Evolutionary conservation across 2,888 invertebrate species (phyloP), one percentile per base, ranked within the genome.

Genomic region (Temnothorax rugatulus): DNA sequence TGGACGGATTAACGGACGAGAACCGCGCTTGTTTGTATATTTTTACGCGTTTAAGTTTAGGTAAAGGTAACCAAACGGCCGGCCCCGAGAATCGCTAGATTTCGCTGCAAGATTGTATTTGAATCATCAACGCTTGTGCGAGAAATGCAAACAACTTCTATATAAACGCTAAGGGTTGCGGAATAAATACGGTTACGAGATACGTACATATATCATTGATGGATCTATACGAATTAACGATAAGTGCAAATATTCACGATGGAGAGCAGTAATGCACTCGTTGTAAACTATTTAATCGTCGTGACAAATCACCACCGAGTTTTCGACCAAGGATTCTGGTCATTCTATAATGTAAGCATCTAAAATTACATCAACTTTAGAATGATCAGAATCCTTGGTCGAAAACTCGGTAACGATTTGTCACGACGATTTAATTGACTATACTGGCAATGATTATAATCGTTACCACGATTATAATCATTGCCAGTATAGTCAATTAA

Each of bases 1-100:
- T 64, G 4, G 3, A 44, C 44, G 29, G 11, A 74, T 74, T n/a
- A n/a, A 54, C 7, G 61, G 38, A 25, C 2, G 29, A 11, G 15
- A 2, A 68, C 68, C 68, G 68, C 66, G 54, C n/a, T 77, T 18
- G n/a, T 77, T 68, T 71, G 13, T 61, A 81, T 61, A 57, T 54
- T 82, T 82, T 75, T 25, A 50, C 13, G 25, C 25, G 25, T 25
- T 25, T 25, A 25, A 25, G 52, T 75, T 75, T 63, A n/a, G 3
- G 18, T 44, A 34, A 54, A 0, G 7, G 8, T 44, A 64, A n/a
- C 44, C 41, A 64, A n/a, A 52, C 41, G 64, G 64, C 34, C 85
- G 73, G 77, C 79, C 50, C 77, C 44, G 66, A 84, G 38, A 59
- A 84, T 85, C 71, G 77, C 52, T 76, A 75, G 63, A 73, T 75